phyloP scores from a whole-genome alignment of 2,888 invertebrate genomes.

The Pseudococcus longispinus region DNA sequence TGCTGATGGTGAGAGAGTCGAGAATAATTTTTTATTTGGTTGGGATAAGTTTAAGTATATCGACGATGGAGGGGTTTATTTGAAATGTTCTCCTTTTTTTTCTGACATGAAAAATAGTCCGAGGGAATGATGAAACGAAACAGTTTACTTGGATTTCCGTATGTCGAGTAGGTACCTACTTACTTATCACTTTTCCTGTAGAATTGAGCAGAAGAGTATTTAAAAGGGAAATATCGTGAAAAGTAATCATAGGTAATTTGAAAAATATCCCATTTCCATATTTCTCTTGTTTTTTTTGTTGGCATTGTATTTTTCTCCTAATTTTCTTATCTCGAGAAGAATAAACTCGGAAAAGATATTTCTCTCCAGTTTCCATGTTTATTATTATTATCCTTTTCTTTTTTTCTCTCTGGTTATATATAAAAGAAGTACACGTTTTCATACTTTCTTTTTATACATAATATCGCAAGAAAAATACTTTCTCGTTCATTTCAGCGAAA shows the following conservation, averaged over 20 bases:
- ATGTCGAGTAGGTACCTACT: background rate
- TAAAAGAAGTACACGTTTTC: conserved; percentile 44
- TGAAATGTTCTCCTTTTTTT: too few relatives aligned
- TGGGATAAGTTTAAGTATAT: background rate
- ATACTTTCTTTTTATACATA: conserved; percentile 10
- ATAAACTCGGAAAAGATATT: conserved; percentile 33
- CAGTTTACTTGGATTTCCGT: too few relatives aligned
- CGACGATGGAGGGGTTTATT: too few relatives aligned
- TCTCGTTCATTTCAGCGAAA: background rate
- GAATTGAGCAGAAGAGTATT: background rate
- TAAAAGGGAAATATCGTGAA: background rate
- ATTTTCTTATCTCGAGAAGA: conserved; percentile 30
- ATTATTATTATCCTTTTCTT: conserved; percentile 25
- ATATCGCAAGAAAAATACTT: conserved; percentile 28
- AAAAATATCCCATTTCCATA: background rate
- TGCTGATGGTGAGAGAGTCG: background rate
- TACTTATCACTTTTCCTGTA: background rate
- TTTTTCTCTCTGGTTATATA: background rate
- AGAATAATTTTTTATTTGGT: conserved; percentile 8
- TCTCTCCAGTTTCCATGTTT: background rate
- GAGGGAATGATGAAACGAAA: too few relatives aligned
- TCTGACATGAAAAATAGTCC: too few relatives aligned
- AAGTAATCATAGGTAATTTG: background rate
- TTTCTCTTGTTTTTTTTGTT: background rate
- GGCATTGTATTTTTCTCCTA: background rate